Evolutionary conservation across 2,888 invertebrate species (phyloP).

Genomic region (Lutraria lutraria): DNA sequence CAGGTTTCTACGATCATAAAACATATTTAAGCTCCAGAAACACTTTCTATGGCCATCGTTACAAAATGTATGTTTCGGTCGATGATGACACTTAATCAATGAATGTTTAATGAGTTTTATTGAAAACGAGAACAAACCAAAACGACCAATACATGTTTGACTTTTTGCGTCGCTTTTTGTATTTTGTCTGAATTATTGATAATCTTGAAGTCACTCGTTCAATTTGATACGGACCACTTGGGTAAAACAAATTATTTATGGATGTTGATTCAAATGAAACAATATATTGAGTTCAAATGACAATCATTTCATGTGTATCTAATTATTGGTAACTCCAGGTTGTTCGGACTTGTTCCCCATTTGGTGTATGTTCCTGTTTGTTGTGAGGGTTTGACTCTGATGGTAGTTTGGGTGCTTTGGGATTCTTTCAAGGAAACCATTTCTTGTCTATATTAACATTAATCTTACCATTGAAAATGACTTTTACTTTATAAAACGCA

Average conservation of each 20-base stretch:
- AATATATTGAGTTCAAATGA: too few relatives aligned
- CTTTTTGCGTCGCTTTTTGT: neutral
- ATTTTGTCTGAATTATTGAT: conserved; percentile 5
- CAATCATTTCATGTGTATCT: too few relatives aligned
- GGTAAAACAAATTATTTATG: neutral
- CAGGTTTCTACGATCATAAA: neutral
- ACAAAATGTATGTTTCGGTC: neutral
- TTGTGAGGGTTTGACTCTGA: too few relatives aligned
- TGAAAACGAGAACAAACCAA: neutral
- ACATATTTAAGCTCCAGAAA: neutral
- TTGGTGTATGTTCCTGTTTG: too few relatives aligned
- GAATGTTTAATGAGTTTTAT: neutral
- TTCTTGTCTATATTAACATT: too few relatives aligned
- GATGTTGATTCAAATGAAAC: too few relatives aligned
- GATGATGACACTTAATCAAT: conserved; percentile 14
- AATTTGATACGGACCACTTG: neutral
- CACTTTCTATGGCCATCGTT: neutral
- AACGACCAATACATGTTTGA: neutral
- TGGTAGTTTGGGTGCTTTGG: too few relatives aligned
- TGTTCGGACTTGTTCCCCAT: too few relatives aligned
- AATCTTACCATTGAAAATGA: too few relatives aligned
- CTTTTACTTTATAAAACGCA: too few relatives aligned
- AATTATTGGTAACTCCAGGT: too few relatives aligned
- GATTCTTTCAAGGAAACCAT: too few relatives aligned
- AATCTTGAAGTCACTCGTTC: neutral